Percentiles rank a stretch among this genome's conserved stretches.
Conservation (phyloP, 2,888 invertebrate species). For the Scaptomyza polygonia region DNA sequence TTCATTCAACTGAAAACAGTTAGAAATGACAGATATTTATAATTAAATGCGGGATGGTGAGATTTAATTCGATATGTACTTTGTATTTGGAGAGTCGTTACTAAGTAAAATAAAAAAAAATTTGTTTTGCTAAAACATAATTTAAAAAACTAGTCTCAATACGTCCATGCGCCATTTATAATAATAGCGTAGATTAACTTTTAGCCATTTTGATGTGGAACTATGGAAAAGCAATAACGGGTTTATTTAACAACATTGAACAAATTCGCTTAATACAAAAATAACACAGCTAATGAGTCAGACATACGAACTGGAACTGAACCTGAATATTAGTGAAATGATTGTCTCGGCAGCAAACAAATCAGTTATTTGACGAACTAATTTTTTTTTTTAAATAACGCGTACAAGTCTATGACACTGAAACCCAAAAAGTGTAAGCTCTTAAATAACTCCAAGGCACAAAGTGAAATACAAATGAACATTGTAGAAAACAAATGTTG, state of each 20-base stretch:
- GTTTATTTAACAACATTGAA: slow-evolving; percentile 15
- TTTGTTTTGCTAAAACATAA: background rate
- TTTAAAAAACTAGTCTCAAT: background rate
- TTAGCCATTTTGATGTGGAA: background rate
- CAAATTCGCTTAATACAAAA: slow-evolving; percentile 29
- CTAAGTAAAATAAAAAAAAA: no score
- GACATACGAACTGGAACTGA: slow-evolving; percentile 27
- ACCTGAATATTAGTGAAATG: slow-evolving; percentile 27
- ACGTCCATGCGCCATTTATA: background rate
- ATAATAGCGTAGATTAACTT: background rate
- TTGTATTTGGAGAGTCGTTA: background rate
- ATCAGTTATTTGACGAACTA: slow-evolving; percentile 12
- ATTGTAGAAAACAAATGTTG: slow-evolving; percentile 26
- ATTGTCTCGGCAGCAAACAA: slow-evolving; percentile 24
- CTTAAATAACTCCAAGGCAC: slow-evolving; percentile 19
- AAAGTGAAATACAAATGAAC: slow-evolving; percentile 11
- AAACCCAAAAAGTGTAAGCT: slow-evolving; percentile 58
- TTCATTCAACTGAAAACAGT: slow-evolving; percentile 44
- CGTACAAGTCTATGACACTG: slow-evolving; percentile 47
- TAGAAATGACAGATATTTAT: slow-evolving; percentile 11
- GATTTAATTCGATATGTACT: background rate
- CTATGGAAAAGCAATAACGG: slow-evolving; percentile 1
- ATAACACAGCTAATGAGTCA: slow-evolving; percentile 41
- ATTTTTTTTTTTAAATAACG: slow-evolving; percentile 13
- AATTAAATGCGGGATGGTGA: slow-evolving; percentile 2